Percentiles rank a stretch among this genome's conserved stretches.
phyloP scores from a whole-genome alignment of 2,113 vertebrate genomes.

The Parus major region DNA sequence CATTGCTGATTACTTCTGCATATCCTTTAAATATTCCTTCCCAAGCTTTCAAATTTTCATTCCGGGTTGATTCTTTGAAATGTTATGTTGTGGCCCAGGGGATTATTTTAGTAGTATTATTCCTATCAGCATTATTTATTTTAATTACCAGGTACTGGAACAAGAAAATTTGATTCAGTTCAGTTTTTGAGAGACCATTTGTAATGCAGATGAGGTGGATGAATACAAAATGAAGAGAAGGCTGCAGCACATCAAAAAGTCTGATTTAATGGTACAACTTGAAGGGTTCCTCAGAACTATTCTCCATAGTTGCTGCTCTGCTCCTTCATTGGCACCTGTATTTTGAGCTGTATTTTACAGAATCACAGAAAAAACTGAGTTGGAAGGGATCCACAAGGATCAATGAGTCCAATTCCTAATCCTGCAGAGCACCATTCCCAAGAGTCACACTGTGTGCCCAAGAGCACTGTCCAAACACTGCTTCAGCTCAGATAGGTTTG shows the following conservation, averaged over 20 bases:
- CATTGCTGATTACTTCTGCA: neutral
- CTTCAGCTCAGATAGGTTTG: neutral
- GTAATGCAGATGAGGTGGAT: neutral
- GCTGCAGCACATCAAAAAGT: neutral
- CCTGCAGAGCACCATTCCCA: neutral
- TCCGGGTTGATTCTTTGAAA: constrained; percentile 3
- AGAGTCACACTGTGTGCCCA: neutral
- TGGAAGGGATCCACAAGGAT: neutral
- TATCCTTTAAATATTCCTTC: neutral
- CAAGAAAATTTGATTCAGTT: constrained; percentile 14
- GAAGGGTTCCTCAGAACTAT: neutral
- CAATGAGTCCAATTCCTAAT: neutral
- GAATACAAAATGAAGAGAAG: neutral
- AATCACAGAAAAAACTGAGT: neutral
- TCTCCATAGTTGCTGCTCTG: neutral
- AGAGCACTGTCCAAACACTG: neutral
- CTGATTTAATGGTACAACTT: neutral
- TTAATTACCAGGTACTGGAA: constrained; percentile 26
- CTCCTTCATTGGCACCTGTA: neutral
- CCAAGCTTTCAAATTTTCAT: constrained; percentile 1
- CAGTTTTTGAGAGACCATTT: neutral
- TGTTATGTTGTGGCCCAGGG: neutral
- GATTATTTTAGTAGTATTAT: constrained; percentile 29
- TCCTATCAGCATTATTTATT: constrained; percentile 22
- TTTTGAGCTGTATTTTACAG: neutral